Evolutionary conservation across 53 echinoderm and acorn worm genomes (phyloP).

Genomic region (Hippasteria phrygiana): DNA sequence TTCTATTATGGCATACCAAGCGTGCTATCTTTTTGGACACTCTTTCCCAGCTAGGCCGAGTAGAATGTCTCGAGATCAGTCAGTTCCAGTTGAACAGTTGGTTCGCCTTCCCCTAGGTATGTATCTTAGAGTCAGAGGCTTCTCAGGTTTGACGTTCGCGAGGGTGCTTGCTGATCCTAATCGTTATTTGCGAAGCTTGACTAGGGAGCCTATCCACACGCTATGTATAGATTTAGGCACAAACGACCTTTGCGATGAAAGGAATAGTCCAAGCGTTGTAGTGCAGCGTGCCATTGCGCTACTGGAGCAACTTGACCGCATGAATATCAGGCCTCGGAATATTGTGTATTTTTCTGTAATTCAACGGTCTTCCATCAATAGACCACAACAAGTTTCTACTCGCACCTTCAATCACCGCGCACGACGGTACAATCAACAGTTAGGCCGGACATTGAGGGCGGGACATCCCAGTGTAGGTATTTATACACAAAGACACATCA

Average conservation of each 20-base stretch:
- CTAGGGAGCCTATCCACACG: not conserved
- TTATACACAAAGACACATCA: conserved; percentile 8
- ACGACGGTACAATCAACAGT: not conserved
- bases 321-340: not conserved
- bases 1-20: not conserved
- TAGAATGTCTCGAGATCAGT: not conserved
- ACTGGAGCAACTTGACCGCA: not conserved
- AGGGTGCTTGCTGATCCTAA: conserved; percentile 14
- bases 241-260: conserved; percentile 2
- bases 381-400: not conserved
- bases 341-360: not conserved
- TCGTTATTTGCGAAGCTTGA: not conserved
- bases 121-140: not conserved
- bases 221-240: conserved; percentile 17
- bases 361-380: not conserved
- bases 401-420: conserved; percentile 6
- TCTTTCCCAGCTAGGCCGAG: not conserved
- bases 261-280: not conserved
- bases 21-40: not conserved
- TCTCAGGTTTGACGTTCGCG: not conserved
- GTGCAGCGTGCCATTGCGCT: not conserved
- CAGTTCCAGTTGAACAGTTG: not conserved
- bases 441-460: conserved; percentile 2
- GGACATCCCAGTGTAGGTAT: conserved; percentile 14
- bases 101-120: not conserved